phyloP scores from a whole-genome alignment of 2,888 invertebrate species.

The Dysmachus trigonus region DNA sequence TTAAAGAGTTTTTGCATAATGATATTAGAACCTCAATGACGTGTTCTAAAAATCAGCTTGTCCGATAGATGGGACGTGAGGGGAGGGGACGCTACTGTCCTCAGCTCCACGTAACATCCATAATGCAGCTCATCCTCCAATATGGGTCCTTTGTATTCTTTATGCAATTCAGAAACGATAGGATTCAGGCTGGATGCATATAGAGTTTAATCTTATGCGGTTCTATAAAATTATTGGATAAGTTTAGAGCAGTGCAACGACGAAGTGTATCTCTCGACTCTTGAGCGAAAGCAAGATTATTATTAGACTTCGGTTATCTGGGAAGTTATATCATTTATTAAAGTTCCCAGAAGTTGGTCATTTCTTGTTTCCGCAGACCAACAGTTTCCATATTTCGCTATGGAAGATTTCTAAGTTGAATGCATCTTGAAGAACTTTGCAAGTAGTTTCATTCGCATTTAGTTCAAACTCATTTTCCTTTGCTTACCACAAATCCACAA shows the following conservation, averaged over 20 bases:
- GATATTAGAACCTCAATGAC: neutral
- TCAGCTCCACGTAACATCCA: neutral
- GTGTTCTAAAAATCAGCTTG: neutral
- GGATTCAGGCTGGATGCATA: neutral
- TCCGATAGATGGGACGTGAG: neutral
- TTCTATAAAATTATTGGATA: neutral
- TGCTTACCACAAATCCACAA: neutral
- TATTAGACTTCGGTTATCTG: neutral
- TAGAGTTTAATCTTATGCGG: neutral
- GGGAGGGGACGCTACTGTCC: neutral
- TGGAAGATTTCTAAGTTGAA: neutral
- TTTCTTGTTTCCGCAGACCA: neutral
- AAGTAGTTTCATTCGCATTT: neutral
- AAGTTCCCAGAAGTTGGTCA: neutral
- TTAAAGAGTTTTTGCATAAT: neutral
- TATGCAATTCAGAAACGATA: neutral
- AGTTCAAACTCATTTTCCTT: neutral
- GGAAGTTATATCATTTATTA: neutral
- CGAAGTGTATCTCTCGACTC: neutral
- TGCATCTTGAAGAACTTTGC: neutral
- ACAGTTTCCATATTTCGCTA: neutral
- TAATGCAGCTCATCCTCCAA: neutral
- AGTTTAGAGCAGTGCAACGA: neutral
- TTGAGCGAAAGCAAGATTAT: neutral
- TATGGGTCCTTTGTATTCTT: neutral